Evolutionary conservation across 2,113 vertebrate genomes (phyloP).

Genomic region (Pluvialis apricaria): DNA sequence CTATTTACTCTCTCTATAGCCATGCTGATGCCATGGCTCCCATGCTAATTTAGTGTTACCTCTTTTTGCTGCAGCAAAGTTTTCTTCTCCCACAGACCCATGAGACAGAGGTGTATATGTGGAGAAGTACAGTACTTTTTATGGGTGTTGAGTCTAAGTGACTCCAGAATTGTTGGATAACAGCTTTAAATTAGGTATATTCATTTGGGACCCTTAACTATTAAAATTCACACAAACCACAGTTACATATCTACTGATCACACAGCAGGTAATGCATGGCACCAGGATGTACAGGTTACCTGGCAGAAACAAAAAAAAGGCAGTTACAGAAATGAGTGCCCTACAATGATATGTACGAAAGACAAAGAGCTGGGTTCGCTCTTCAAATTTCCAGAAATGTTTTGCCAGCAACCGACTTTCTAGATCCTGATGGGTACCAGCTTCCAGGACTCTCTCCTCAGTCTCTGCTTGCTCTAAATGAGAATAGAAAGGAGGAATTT

Average conservation of each 20-base stretch:
- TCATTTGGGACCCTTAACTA: neutral
- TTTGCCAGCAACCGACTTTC: neutral
- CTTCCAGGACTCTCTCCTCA: neutral
- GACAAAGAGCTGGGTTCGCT: neutral
- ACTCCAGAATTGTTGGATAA: neutral
- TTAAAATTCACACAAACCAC: neutral
- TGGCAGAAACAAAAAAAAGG: neutral
- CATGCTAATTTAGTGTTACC: neutral
- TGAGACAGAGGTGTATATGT: rapidly evolving
- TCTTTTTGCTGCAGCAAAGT: neutral
- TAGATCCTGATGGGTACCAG: neutral
- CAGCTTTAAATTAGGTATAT: neutral
- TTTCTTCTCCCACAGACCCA: neutral
- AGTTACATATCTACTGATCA: neutral
- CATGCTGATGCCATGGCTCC: neutral
- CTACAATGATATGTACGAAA: neutral
- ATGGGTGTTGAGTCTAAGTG: neutral
- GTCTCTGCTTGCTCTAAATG: neutral
- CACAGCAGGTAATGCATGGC: neutral
- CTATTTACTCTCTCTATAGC: neutral
- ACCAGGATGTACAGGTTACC: neutral
- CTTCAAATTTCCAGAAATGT: neutral
- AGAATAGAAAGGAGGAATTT: neutral
- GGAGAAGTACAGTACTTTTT: neutral
- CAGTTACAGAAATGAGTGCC: neutral